Evolutionary conservation across 2,113 vertebrate genomes (phyloP).

Genomic region (Acinonyx jubatus): DNA sequence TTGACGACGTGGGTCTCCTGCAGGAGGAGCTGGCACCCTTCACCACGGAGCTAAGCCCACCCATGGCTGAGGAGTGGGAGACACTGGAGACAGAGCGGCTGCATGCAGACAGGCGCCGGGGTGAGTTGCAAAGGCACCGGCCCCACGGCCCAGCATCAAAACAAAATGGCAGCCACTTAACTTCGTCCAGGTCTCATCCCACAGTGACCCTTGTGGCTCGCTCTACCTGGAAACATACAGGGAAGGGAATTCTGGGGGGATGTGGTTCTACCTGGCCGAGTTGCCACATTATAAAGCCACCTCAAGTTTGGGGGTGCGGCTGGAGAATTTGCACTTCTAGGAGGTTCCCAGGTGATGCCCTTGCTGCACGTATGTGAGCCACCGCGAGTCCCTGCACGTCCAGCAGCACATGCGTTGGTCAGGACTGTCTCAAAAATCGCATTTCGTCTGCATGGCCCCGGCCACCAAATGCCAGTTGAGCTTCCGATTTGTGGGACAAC

Average conservation of each 20-base stretch:
- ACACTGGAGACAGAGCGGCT: no score
- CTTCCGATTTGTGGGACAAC: neutral
- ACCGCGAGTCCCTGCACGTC: fast-evolving
- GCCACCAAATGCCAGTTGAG: neutral
- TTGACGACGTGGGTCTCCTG: neutral
- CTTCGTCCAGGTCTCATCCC: neutral
- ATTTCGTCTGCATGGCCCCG: no score
- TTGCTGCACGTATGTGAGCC: neutral
- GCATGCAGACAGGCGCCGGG: neutral
- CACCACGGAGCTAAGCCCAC: no score
- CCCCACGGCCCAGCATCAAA: neutral
- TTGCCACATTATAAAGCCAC: neutral
- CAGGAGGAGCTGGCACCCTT: neutral
- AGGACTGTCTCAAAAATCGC: neutral
- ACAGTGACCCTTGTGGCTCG: neutral
- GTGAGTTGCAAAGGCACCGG: neutral
- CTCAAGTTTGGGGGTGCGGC: neutral
- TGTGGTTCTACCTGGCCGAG: neutral
- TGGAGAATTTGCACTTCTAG: neutral
- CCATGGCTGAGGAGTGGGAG: neutral
- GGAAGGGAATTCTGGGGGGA: neutral
- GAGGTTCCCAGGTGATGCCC: neutral
- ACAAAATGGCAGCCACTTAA: neutral
- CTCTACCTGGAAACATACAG: neutral
- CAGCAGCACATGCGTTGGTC: neutral